Conservation (phyloP, 2,888 invertebrate species). For the Pocota personata region DNA sequence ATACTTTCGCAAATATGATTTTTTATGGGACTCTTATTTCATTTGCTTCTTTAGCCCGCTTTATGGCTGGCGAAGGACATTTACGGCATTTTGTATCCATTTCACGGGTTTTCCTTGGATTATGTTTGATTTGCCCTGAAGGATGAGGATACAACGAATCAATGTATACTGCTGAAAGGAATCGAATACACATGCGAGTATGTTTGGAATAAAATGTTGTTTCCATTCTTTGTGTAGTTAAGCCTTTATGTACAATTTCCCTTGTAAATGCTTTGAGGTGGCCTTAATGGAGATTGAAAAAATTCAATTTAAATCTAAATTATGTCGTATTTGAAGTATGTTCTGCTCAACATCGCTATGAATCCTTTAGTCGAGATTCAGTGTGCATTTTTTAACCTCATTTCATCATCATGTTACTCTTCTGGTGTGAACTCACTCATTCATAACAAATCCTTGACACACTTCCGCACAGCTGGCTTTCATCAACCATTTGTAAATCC, state of each 20-base stretch:
- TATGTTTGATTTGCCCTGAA: constrained; percentile 10
- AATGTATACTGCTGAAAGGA: too few species aligned
- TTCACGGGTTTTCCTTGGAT: not conserved
- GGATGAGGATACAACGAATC: not conserved
- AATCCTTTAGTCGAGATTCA: not conserved
- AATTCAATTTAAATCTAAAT: too few species aligned
- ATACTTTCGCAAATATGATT: constrained; percentile 50
- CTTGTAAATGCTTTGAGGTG: too few species aligned
- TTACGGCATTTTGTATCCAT: constrained; percentile 26
- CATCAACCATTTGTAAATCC: constrained; percentile 5
- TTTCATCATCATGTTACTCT: not conserved
- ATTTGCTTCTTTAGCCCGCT: not conserved
- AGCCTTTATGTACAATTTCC: too few species aligned
- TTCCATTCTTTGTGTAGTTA: too few species aligned
- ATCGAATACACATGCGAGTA: too few species aligned
- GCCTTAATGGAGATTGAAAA: too few species aligned
- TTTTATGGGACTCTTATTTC: constrained; percentile 34
- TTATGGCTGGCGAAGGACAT: not conserved
- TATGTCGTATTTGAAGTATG: too few species aligned
- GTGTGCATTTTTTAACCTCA: not conserved
- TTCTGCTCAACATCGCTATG: too few species aligned
- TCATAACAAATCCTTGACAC: constrained; percentile 55
- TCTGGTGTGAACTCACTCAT: not conserved
- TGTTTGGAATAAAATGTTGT: too few species aligned
- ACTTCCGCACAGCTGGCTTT: constrained; percentile 38